Evolutionary conservation across 2,888 invertebrate genomes (phyloP), one percentile per base, ranked within the genome.

Genomic region (Meghimatium bilineatum): DNA sequence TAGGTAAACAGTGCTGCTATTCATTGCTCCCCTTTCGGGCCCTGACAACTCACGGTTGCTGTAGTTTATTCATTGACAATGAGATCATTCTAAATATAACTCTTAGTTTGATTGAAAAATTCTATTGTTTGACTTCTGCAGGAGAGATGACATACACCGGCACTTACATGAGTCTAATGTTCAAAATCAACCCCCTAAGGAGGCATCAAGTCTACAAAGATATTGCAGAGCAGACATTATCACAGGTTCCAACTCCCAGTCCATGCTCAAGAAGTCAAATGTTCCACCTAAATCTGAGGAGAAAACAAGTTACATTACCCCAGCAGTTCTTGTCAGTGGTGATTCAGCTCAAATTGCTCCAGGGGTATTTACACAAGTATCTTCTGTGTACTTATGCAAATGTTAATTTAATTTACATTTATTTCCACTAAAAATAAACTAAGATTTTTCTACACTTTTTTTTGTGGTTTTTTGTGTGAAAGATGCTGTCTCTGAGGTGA

Each of bases 161-260:
- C 56, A 23, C 26, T 36, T n/a, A 12, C 23, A 77, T 23, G 49
- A 56, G 44, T 67, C 66, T 38, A 44, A 79, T 32, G 52, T n/a
- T n/a, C 80, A 83, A 63, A 79, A 78, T 63, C 71, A 72, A 60
- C 78, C 83, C 20, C 79, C 71, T 49, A 66, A 69, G 29, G 69
- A 71, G 3, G 14, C 12, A n/a, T 12, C n/a, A 38, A n/a, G 38
- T 56, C 52, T 76, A 12, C 60, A 83, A 63, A 83, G 66, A 32
- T 23, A 29, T 34, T 26, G 52, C 14, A 67, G 52, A 66, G 82
- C 34, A 23, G 60, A 74, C 34, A 26, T 14, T 23, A 17, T 26
- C n/a, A 20, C 63, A 74, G 72, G 56, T 14, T 12, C 67, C 14
- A 44, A 23, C 12, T 67, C 49, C 44, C 67, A 79, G 32, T 20